phyloP scores from a whole-genome alignment of 2,888 invertebrate species.

The Nephrotoma appendiculata region DNA sequence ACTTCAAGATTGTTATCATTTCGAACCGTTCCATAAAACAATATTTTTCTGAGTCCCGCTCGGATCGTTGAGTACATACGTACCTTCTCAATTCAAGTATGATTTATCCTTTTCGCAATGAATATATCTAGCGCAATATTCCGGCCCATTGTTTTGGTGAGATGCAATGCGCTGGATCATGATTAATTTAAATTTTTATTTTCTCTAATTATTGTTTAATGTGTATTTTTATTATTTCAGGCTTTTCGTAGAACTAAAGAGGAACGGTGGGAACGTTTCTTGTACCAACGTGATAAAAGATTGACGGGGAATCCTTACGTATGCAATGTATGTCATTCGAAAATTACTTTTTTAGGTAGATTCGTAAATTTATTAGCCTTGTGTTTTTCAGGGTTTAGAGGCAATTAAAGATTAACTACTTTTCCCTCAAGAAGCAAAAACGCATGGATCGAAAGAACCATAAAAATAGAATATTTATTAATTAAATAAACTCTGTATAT shows the following conservation, averaged over 20 bases:
- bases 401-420: slow-evolving; percentile 35
- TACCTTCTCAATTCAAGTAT: no score
- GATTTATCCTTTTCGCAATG: no score
- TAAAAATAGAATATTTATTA: background rate
- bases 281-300: slow-evolving; percentile 46
- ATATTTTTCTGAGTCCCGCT: no score
- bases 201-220: no score
- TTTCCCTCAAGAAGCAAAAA: background rate
- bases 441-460: background rate
- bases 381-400: slow-evolving; percentile 41
- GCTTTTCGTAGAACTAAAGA: slow-evolving; percentile 40
- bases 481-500: background rate
- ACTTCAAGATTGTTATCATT: background rate
- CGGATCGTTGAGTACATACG: no score
- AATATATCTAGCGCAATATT: no score
- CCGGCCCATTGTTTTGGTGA: no score
- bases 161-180: no score
- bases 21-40: no score
- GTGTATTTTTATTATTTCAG: slow-evolving; percentile 21
- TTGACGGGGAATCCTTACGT: slow-evolving; percentile 46
- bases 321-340: slow-evolving; percentile 31
- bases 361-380: background rate
- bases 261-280: slow-evolving; percentile 36
- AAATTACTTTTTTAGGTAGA: background rate
- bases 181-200: no score